Evolutionary conservation across 2,888 invertebrate species (phyloP), one percentile per base, ranked within the genome.

Genomic region (Platycheirus albimanus): DNA sequence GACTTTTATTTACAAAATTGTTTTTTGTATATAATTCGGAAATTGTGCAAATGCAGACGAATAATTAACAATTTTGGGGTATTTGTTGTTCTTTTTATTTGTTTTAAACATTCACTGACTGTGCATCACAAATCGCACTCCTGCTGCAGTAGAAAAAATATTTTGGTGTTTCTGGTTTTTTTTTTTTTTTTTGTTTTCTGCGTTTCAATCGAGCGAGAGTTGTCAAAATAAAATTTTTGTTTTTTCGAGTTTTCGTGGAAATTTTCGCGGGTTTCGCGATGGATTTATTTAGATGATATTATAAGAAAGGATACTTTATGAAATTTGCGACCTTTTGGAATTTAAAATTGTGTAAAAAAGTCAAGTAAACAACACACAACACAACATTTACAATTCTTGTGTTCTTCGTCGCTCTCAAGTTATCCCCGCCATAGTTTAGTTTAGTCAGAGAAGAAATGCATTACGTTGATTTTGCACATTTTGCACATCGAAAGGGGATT

Each of bases 391-490:
- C 77, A 79, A 63, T 84, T 76, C 80, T 58, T 28, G 41, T 58
- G 58, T 58, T 58, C 58, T 58, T 63, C 43, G 64, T 54, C 72
- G 58, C 83, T 66, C 83, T 86, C 86, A 86, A 86, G 86, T 86
- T 84, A 86, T 86, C 86, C 86, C 86, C 86, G 86, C 86, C 86
- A 86, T 86, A 86, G 86, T 85, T 85, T 78, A 61, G 71, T 79
- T 86, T 85, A 85, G 77, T 84, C 83, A 84, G 58, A 61, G 61
- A 45, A 61, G 79, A 84, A 84, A 79, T 84, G 84, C 79, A 84
- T 84, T 84, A 84, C 78, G 78, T 84, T 79, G 78, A 75, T 79
- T 84, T 79, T 84, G 79, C 84, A 84, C 79, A 84, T 79, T 84
- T 84, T 75, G 69, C 83, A 83, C 78, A 83, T 69, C 56, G 41